Evolutionary conservation across 2,113 vertebrate species (phyloP), one percentile per base, ranked within the genome.

Genomic region (Scolopax mira): DNA sequence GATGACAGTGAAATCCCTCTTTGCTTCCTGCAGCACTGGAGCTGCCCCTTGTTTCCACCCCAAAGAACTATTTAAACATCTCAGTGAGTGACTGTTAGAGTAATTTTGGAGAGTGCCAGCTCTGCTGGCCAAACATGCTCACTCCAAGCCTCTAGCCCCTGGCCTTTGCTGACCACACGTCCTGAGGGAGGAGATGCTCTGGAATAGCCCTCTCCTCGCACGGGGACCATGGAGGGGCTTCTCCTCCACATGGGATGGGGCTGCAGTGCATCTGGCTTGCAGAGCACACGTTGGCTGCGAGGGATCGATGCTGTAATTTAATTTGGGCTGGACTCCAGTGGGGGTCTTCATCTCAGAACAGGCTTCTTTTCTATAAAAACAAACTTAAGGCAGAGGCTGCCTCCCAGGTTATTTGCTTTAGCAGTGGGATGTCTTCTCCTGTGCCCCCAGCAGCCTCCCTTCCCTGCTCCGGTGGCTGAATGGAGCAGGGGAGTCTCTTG

Each of bases 261-360:
- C 51, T 44, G n/a, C 49, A 11, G 10, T 7, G 42, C 4, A 6
- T 5, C n/a, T 49, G 67, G 30, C 64, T 74, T 44, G 11, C 46
- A 62, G 18, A 39, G 51, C 27, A 4, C 10, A 2, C 8, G 0
- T 2, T 6, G 71, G 10, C 41, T 12, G 18, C 0, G 7, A 46
- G 60, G 46, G 66, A 41, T 31, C 6, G 7, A 46, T 16, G 70
- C 52, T 60, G 65, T 49, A 14, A 70, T 65, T 81, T 30, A 41
- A 66, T 74, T 66, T 82, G 66, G 54, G 57, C 61, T 27, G 44
- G 18, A 11, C 33, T 82, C 62, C 27, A 10, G 54, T 3, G 19
- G 30, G 37, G 41, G 25, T 7, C 80, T 61, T 69, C 70, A 30
- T 67, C 44, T 92, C 58, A 4, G 66, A 75, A 19, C 25, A 58